Base-by-base conservation (phyloP, 1,140 invertebrate species). In the Pseudomyrmex concolor region DNA sequence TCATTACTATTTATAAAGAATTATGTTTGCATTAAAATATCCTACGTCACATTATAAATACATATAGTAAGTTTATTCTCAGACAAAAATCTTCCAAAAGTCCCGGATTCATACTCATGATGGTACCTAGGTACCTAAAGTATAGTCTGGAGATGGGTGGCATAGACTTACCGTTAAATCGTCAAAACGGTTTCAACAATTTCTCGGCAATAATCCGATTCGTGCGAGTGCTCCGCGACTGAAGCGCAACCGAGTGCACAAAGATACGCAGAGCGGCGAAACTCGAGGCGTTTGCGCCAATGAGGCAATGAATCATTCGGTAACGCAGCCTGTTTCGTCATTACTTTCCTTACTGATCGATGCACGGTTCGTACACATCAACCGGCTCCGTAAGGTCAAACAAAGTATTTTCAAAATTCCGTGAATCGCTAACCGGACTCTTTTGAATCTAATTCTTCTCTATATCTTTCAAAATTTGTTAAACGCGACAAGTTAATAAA, bases 301-400 rank as follows among this genome's bases (percentile, higher is more conserved):
- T 55, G 66, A 54, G 48, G 84, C 84, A 90, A 90, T 89, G 86
- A 90, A 90, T 87, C 84, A 86, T 88, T 77, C 74, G 43, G 88
- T 87, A 89, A 90, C 88, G 88, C 84, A 85, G 87, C 83, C 78
- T 85, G 83, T 89, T 83, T 89, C 85, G 84, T 90, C 80, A 84
- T 89, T 90, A 88, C 86, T 90, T 88, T 88, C 88, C 76, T 82
- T 59, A 60, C 74, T 81, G 84, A 89, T 89, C 77, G 77, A 73
- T 54, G 72, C 64, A 34, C 59, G 63, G 80, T 59, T 78, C 48
- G 73, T 80, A 73, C 62, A 73, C 67, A 73, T 78, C 68, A 55
- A 62, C 55, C 22, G 22, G 57, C 64, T 84, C 50, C 73, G 62
- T 89, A 87, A 88, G 86, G 81, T 87, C 84, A 85, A 88, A 43